Conservation (phyloP, 2,797 vertebrate species). For the Champsocephalus gunnari region DNA sequence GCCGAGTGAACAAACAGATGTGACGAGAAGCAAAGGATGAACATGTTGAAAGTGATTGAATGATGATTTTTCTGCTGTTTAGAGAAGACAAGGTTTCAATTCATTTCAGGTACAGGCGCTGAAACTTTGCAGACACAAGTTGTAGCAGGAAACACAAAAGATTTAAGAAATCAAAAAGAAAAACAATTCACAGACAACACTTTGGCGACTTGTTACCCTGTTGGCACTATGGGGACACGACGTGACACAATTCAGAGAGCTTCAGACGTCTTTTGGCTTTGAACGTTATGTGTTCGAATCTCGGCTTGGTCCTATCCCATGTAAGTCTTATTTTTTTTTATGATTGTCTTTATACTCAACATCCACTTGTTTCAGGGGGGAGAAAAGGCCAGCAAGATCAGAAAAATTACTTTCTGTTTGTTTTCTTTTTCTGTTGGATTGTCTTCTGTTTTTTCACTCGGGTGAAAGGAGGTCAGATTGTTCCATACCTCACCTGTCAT, state of each 20-base stretch:
- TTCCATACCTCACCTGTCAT: conserved; percentile 42
- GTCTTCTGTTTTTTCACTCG: conserved; percentile 72
- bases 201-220: conserved; percentile 76
- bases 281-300: conserved; percentile 61
- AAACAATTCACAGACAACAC: conserved; percentile 78
- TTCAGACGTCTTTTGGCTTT: conserved; percentile 44
- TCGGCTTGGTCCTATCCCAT: conserved; percentile 61
- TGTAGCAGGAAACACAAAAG: conserved; percentile 36
- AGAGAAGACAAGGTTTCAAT: conserved; percentile 18
- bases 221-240: conserved; percentile 59
- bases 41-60: conserved; percentile 27
- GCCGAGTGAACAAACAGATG: conserved; percentile 3
- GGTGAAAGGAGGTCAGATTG: conserved; percentile 55
- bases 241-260: conserved; percentile 58
- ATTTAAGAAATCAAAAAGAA: conserved; percentile 63
- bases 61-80: conserved; percentile 24
- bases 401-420: conserved; percentile 54
- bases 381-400: conserved; percentile 48
- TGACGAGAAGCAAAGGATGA: conserved; percentile 14
- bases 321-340: conserved; percentile 71
- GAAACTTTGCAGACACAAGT: conserved; percentile 33
- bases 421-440: conserved; percentile 75
- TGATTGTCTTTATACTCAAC: conserved; percentile 87
- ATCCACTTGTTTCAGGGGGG: conserved; percentile 40
- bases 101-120: conserved; percentile 18